These are phyloP conservation scores for Rhynchonycteris naso DNA, from an alignment of 2,797 vertebrate genomes.

Conservation along the genomic window DNA sequence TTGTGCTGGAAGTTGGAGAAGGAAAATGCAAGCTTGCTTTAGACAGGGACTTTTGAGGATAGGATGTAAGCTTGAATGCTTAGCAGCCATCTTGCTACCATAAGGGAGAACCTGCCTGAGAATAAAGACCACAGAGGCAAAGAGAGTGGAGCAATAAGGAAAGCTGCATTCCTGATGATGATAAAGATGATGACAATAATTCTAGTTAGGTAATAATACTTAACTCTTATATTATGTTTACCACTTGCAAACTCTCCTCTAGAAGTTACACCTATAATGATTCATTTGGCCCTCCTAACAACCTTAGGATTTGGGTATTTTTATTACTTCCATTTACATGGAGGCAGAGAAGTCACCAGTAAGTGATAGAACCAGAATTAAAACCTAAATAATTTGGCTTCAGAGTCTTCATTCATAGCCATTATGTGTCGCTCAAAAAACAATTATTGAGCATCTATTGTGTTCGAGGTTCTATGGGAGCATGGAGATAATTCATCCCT, in stretches of 20 bases:
- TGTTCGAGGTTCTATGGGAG: not conserved
- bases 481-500: not conserved
- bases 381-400: not conserved
- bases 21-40: not conserved
- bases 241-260: not conserved
- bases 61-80: not conserved
- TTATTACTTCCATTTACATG: not conserved
- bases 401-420: not conserved
- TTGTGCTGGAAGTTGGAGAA: not conserved
- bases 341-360: not conserved
- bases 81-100: constrained; percentile 15
- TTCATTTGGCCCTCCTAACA: not conserved
- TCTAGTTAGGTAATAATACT: not conserved
- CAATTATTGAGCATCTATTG: not conserved
- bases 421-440: not conserved
- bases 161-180: not conserved
- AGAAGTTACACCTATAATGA: not conserved
- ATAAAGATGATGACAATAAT: not conserved
- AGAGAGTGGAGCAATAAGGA: not conserved
- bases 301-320: not conserved
- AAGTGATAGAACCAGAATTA: not conserved
- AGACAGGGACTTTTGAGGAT: not conserved
- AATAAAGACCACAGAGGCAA: not conserved
- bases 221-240: not conserved
- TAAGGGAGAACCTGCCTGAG: not conserved